Evolutionary conservation across 2,113 vertebrate species (phyloP).

Genomic region (Pantherophis guttatus): DNA sequence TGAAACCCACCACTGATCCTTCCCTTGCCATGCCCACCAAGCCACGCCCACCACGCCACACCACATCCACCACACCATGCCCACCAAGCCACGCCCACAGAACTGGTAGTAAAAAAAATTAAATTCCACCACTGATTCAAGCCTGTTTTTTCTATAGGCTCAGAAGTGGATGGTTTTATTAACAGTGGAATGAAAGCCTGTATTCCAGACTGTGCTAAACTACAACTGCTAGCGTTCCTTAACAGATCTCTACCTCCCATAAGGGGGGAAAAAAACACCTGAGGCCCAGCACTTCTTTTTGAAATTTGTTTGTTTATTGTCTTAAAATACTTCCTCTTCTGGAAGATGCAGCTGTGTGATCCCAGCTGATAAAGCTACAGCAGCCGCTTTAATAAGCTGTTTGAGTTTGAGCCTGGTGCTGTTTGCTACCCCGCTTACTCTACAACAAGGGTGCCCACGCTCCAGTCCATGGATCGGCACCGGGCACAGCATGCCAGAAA

Average conservation of each 20-base stretch:
- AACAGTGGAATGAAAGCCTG: neutral
- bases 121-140: neutral
- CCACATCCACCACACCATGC: too few relatives aligned
- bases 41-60: too few relatives aligned
- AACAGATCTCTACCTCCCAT: neutral
- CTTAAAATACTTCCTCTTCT: neutral
- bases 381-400: neutral
- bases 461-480: too few relatives aligned
- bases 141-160: neutral
- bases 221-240: neutral
- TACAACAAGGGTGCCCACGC: too few relatives aligned
- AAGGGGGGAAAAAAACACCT: neutral
- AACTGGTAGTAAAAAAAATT: too few relatives aligned
- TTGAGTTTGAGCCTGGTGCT: neutral
- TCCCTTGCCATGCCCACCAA: too few relatives aligned
- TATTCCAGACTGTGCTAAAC: neutral
- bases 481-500: too few relatives aligned
- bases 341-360: neutral
- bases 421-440: neutral
- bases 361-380: neutral
- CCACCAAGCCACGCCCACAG: too few relatives aligned
- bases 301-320: neutral
- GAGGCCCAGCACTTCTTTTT: neutral
- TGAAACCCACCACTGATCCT: too few relatives aligned
- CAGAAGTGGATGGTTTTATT: neutral